Conservation (phyloP, 2,888 invertebrate species). For the Ectobius pallidus region DNA sequence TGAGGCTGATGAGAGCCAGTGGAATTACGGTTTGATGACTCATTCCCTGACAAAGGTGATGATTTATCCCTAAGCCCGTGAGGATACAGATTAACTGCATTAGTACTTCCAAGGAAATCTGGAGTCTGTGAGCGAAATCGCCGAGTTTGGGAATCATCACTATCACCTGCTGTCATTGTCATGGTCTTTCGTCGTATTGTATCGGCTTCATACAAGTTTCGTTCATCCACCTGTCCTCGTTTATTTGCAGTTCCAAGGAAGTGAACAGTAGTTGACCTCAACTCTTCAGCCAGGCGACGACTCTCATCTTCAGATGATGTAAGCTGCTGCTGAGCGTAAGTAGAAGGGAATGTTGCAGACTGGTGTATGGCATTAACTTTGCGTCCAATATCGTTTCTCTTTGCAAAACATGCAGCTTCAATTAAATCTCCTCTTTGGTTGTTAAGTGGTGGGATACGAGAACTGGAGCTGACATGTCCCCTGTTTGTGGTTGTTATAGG, state of each 20-base stretch:
- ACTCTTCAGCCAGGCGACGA: conserved; percentile 52
- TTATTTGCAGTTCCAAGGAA: conserved; percentile 53
- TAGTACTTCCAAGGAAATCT: conserved; percentile 29
- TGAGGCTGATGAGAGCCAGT: conserved; percentile 47
- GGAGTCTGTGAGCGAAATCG: neutral
- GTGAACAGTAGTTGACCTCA: conserved; percentile 51
- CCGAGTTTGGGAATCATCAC: neutral
- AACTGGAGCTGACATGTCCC: neutral
- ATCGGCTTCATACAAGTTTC: conserved; percentile 75
- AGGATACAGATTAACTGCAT: conserved; percentile 53
- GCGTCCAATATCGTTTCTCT: conserved; percentile 67
- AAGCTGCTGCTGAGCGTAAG: neutral
- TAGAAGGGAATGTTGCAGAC: neutral
- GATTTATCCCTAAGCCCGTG: conserved; percentile 54
- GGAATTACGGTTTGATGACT: conserved; percentile 27
- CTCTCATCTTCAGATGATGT: conserved; percentile 47
- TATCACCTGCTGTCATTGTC: neutral
- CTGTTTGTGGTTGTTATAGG: neutral
- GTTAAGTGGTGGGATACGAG: conserved; percentile 59
- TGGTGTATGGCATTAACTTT: conserved; percentile 72
- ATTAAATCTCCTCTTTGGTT: conserved; percentile 70
- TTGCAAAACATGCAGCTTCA: conserved; percentile 51
- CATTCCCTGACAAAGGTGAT: conserved; percentile 8
- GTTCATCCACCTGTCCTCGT: conserved; percentile 63
- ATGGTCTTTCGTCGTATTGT: conserved; percentile 60